Evolutionary conservation across 35 echinoderm and acorn worm genomes (phyloP), one percentile per base, ranked within the genome.

Genomic region (Ptychodera flava): DNA sequence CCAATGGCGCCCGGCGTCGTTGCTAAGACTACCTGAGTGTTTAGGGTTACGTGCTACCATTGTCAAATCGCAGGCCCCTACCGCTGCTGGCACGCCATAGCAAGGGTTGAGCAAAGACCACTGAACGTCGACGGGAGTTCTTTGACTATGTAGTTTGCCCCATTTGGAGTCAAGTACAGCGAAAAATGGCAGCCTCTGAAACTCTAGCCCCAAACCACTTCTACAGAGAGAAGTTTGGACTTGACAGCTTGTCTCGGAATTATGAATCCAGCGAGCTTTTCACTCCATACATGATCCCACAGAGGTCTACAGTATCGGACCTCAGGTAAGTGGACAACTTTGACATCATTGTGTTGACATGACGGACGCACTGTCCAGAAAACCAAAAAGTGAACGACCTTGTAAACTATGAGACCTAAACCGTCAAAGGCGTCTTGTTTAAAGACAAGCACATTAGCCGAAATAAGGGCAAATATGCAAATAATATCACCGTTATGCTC

Each of bases 231-330:
- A 36, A 91, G 37, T 92, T 94, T 78, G 95, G 92, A 88, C 77
- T 90, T 1, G 92, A 98, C 88, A 86, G 85, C 16, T 77, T 98
- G 30, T 98, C 95, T 37, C 90, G 95, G 81, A 98, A 93, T 31
- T 98, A 88, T 86, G 92, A 94, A 36, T 98, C 95, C 0, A 98
- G 95, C 92, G 95, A 98, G 81, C 88, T 98, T 29, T 98, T 98
- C 84, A 90, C 95, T 79, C 95, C 92, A 0, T 97, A 89, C 82
- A 90, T 87, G 81, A 90, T 94, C n/a, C 92, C 95, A 64, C 95
- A 98, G 36, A 89, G 95, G 90, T 85, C 92, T 10, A 98, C 95
- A 36, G 86, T 98, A 34, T 98, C 95, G 30, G 85, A 84, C 31
- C 81, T 86, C 82, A 92, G 95, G 95, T 98, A 92, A 92, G 89